phyloP scores from a whole-genome alignment of 2,888 invertebrate species.

The Acleris cristana region DNA sequence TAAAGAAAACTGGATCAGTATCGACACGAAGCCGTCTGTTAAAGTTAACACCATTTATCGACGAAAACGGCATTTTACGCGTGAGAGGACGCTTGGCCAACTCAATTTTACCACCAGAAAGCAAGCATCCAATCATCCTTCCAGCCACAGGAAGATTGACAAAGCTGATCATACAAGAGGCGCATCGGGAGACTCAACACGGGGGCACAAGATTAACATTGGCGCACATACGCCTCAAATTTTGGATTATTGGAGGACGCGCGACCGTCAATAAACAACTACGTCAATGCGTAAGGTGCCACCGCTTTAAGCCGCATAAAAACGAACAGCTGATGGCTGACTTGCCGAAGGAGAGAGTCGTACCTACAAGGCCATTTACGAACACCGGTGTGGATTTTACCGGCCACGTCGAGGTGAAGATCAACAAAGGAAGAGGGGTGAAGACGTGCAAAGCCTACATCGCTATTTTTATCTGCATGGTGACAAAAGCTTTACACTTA shows the following conservation, averaged over 20 bases:
- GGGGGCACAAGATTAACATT: no score
- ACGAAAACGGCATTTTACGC: neutral
- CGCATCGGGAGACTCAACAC: no score
- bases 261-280: neutral
- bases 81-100: conserved; percentile 6
- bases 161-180: no score
- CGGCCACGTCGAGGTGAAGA: conserved; percentile 32
- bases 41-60: conserved; percentile 5
- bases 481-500: conserved; percentile 39
- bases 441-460: conserved; percentile 32
- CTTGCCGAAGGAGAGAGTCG: conserved; percentile 20
- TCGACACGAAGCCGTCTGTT: neutral
- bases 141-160: no score
- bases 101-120: neutral
- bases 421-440: conserved; percentile 10
- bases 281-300: neutral
- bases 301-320: neutral
- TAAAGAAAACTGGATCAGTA: neutral
- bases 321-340: conserved; percentile 24
- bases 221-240: no score
- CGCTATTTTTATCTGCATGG: no score
- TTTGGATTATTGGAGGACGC: no score
- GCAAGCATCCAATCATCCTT: neutral
- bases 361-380: conserved; percentile 34
- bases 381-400: conserved; percentile 42